Evolutionary conservation across 2,113 vertebrate species (phyloP).

Genomic region (Dolichotis patagonum): DNA sequence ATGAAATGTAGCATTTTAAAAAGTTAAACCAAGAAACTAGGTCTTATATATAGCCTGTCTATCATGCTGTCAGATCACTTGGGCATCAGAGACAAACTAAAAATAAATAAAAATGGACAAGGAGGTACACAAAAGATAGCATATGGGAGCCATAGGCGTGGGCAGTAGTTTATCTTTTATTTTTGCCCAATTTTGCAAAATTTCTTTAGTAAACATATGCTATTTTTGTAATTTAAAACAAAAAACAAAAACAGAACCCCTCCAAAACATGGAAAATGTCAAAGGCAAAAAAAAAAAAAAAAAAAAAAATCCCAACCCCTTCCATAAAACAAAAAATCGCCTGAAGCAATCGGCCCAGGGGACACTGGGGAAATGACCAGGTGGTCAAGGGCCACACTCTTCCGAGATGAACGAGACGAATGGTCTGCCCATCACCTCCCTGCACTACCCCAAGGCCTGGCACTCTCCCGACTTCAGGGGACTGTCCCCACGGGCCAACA

Average conservation of each 20-base stretch:
- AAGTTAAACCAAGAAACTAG: neutral
- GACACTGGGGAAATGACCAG: neutral
- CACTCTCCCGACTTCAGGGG: neutral
- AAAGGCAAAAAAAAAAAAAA: neutral
- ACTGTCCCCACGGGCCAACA: neutral
- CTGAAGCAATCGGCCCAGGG: neutral
- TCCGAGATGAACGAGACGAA: too few relatives aligned
- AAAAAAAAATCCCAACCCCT: neutral
- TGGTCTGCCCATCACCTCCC: neutral
- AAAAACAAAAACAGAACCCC: neutral
- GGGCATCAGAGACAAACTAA: neutral
- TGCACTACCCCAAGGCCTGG: neutral
- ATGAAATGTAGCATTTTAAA: neutral
- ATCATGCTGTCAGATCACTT: neutral
- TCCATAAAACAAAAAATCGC: neutral
- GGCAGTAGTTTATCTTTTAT: accelerated
- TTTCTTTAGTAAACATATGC: neutral
- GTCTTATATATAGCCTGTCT: neutral
- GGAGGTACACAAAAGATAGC: neutral
- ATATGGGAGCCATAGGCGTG: accelerated
- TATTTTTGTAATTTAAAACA: neutral
- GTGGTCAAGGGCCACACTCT: neutral
- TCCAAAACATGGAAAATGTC: neutral
- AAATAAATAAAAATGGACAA: neutral
- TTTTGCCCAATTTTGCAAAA: neutral